These are phyloP conservation scores for Chrysomela aeneicollis DNA, from an alignment of 2,888 invertebrate species.

Conservation along the genomic window DNA sequence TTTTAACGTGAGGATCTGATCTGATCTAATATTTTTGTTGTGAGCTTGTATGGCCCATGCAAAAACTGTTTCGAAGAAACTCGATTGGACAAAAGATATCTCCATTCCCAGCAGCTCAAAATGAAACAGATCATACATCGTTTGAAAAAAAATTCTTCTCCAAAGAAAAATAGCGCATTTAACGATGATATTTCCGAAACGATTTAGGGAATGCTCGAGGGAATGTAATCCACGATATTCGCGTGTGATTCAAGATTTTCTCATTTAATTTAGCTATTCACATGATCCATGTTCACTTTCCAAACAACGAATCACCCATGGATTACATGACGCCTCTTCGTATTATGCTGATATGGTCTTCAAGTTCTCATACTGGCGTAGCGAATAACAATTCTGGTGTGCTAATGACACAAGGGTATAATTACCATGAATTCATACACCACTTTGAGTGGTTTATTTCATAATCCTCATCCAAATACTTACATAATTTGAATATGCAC, in stretches of 20 bases:
- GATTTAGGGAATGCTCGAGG: background rate
- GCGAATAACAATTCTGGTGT: slow-evolving; percentile 7
- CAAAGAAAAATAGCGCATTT: background rate
- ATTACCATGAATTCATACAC: slow-evolving; percentile 8
- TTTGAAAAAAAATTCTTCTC: too few species aligned
- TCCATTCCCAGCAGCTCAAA: too few species aligned
- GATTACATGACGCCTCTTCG: background rate
- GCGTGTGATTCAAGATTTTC: background rate
- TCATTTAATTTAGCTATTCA: background rate
- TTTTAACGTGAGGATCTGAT: too few species aligned
- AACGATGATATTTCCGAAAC: background rate
- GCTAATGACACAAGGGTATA: slow-evolving; percentile 12
- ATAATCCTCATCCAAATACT: slow-evolving; percentile 1
- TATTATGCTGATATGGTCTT: background rate
- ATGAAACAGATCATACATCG: too few species aligned
- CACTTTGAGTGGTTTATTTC: background rate
- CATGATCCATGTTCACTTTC: slow-evolving; percentile 1
- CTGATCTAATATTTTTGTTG: too few species aligned
- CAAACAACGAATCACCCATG: background rate
- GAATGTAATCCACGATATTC: background rate
- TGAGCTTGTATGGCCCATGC: too few species aligned
- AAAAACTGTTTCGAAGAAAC: too few species aligned
- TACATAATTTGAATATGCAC: slow-evolving; percentile 8
- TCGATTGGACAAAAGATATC: too few species aligned
- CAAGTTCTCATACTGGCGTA: slow-evolving; percentile 7